Evolutionary conservation across 2,113 vertebrate genomes (phyloP), one percentile per base, ranked within the genome.

Genomic region (Nettapus auritus): DNA sequence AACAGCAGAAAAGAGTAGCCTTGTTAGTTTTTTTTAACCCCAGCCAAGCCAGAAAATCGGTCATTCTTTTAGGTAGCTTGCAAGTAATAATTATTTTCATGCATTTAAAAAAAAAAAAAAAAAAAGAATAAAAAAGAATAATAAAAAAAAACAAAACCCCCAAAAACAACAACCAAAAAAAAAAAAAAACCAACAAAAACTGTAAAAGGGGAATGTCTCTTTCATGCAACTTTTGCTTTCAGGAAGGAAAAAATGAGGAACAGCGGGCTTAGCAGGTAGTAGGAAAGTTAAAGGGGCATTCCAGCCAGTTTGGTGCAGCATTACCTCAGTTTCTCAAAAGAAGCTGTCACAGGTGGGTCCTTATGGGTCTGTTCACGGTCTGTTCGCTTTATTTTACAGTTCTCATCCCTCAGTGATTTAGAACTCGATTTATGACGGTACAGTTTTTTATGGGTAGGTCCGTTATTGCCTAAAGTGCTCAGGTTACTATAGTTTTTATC

Each of bases 261-360:
- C 87, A 97, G 95, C 68, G 11, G 97, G 97, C 97, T 97, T 97
- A 97, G 98, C 97, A 98, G 97, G 97, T 97, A 97, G 96, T 95
- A 98, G 96, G 97, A 97, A 98, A 97, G 97, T 96, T 98, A 98
- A 98, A 98, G 98, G 98, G 98, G 98, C 97, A 98, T 98, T 98
- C 98, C 98, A 98, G 98, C 98, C 98, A 98, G 97, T 98, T 98
- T 98, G 98, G 98, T 98, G 98, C 98, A 99, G 98, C 98, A 99
- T 99, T 99, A 99, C 99, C 99, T 99, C 99, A 99, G 99, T 99
- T 99, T 99, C 98, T 99, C 99, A 98, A 99, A 99, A 98, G 99
- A 99, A 98, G 98, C 98, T 98, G 99, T 99, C 98, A 99, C 98
- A 97, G 98, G 98, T 96, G 99, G 98, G 98, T 99, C 99, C 98